Evolutionary conservation across 2,797 vertebrate genomes (phyloP), one percentile per base, ranked within the genome.

Genomic region (Columba guinea): DNA sequence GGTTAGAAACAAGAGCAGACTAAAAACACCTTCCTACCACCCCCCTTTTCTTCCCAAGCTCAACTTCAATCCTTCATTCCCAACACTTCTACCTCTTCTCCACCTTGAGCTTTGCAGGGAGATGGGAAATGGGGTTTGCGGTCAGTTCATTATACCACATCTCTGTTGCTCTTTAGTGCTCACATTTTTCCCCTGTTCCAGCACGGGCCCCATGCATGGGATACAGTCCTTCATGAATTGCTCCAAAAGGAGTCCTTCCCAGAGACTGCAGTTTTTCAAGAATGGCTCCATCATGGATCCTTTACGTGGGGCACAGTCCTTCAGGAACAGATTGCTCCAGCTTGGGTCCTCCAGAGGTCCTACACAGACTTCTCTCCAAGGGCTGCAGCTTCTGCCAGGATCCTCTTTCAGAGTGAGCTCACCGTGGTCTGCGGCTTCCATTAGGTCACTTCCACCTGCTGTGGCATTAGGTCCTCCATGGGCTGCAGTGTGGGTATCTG

Each of bases 31-130:
- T 55, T 59, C 51, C 19, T 69, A n/a, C 28, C 14, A 62, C 11
- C 3, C 41, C 18, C 15, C 2, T 9, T 30, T 53, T 59, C 39
- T 80, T 70, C 27, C 34, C 23, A 75, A 64, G 7, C 4, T 69
- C 22, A 28, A 49, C 17, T 59, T 64, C 11, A 26, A 3, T 69
- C 34, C 6, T 44, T 69, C 20, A 23, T 30, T 79, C 56, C 12
- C 5, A 9, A 26, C 30, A 24, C 15, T 41, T 58, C 30, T 49
- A 34, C 16, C 24, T 74, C 19, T 20, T 49, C 52, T 51, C 21
- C 21, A 41, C n/a, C 7, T 63, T 58, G 28, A 46, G 19, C 2
- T 3, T 12, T 3, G 2, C 21, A 52, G 49, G 13, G 0, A 2
- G 11, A 24, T 48, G 37, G 24, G 15, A 23, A 67, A 37, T 20